Conservation (phyloP, 2,888 invertebrate species). For the Meghimatium bilineatum region DNA sequence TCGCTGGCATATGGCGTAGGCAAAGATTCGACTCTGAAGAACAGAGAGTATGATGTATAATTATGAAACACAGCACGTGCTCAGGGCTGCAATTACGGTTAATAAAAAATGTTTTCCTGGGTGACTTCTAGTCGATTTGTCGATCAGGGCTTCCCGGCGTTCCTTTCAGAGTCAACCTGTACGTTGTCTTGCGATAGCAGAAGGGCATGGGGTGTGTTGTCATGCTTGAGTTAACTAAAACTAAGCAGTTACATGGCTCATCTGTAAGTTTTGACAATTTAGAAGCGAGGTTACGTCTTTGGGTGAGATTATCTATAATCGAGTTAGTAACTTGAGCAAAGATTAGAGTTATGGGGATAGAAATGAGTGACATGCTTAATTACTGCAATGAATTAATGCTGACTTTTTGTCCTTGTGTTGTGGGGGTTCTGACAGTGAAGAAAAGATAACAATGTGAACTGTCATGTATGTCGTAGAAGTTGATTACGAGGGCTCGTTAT, state of each 20-base stretch:
- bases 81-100: constrained; percentile 5
- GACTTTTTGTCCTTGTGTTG: too few relatives aligned
- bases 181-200: background rate
- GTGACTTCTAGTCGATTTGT: constrained; percentile 27
- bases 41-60: constrained; percentile 23
- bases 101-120: constrained; percentile 22
- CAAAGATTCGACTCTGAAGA: background rate
- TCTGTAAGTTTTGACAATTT: too few relatives aligned
- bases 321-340: too few relatives aligned
- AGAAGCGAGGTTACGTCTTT: background rate
- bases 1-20: constrained; percentile 20
- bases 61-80: constrained; percentile 20
- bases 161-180: background rate
- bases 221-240: background rate
- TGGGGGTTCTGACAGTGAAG: too few relatives aligned
- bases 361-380: too few relatives aligned
- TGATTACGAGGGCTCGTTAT: too few relatives aligned
- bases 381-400: too few relatives aligned
- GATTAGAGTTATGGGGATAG: too few relatives aligned
- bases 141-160: constrained; percentile 16
- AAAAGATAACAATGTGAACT: too few relatives aligned
- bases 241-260: background rate
- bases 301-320: too few relatives aligned
- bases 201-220: background rate
- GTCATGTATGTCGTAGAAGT: too few relatives aligned